These are phyloP conservation scores for Dromiciops gliroides DNA, from an alignment of 2,113 vertebrate species.

Conservation along the genomic window DNA sequence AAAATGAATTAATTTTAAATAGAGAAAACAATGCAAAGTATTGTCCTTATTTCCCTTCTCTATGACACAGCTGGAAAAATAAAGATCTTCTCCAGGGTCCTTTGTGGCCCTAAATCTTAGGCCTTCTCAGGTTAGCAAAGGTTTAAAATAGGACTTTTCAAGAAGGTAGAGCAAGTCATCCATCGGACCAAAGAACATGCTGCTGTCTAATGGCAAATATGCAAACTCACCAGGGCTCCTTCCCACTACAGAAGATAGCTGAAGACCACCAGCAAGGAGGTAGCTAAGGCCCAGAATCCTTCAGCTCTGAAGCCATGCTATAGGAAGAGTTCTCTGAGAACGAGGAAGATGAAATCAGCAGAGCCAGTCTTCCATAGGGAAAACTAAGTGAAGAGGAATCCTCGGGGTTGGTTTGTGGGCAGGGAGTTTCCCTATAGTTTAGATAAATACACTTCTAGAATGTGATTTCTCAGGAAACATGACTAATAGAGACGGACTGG, in stretches of 20 bases:
- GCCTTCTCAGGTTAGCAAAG: not conserved
- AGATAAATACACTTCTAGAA: not conserved
- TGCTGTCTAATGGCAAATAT: not conserved
- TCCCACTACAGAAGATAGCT: not conserved
- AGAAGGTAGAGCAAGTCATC: not conserved
- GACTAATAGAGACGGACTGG: not conserved
- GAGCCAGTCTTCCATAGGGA: not conserved
- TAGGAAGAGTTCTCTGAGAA: not conserved
- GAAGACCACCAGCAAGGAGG: not conserved
- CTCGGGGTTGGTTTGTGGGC: not conserved
- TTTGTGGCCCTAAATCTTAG: not conserved
- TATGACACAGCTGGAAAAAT: not conserved
- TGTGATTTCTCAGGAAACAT: not conserved
- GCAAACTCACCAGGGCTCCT: not conserved
- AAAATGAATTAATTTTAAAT: not conserved
- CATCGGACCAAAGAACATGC: not conserved
- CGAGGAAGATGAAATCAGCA: not conserved
- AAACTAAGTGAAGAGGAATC: not conserved
- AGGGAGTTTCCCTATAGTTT: not conserved
- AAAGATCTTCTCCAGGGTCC: not conserved
- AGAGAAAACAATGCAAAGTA: not conserved
- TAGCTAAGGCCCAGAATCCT: not conserved
- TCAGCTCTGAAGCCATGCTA: not conserved
- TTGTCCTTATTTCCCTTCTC: not conserved
- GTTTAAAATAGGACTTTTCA: not conserved